Percentiles rank a stretch among this genome's conserved stretches.
Evolutionary conservation across 2,888 invertebrate species (phyloP).

Genomic region (Hylaea fasciaria): DNA sequence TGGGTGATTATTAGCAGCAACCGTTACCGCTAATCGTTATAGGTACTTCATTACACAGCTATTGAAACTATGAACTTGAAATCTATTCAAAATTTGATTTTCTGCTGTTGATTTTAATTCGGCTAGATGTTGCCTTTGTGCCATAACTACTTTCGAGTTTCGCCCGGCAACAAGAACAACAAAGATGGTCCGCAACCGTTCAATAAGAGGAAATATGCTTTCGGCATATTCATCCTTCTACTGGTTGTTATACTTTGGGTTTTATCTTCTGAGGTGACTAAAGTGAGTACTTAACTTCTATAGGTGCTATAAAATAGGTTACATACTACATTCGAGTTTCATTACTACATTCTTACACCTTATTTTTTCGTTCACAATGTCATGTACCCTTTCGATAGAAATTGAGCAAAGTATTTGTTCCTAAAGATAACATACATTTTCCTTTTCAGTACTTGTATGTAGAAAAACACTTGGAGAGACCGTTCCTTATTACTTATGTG

Average conservation of each 20-base stretch:
- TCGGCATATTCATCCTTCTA: constrained; percentile 94
- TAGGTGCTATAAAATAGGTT: background rate
- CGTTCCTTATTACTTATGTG: constrained; percentile 97
- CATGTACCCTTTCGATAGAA: too few species aligned
- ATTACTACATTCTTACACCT: too few species aligned
- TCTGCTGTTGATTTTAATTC: constrained; percentile 41
- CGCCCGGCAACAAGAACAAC: constrained; percentile 68
- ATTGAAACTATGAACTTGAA: constrained; percentile 44
- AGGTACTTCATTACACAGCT: too few species aligned
- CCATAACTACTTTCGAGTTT: constrained; percentile 79
- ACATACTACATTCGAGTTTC: background rate
- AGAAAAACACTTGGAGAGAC: constrained; percentile 94
- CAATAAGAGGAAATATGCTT: constrained; percentile 85
- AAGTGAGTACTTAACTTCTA: constrained; percentile 88
- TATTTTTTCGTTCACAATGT: too few species aligned
- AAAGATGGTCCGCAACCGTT: constrained; percentile 71
- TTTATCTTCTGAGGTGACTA: constrained; percentile 96
- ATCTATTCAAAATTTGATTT: constrained; percentile 42
- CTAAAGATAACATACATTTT: constrained; percentile 31
- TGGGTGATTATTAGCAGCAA: background rate
- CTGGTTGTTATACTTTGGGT: constrained; percentile 98
- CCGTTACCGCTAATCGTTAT: background rate
- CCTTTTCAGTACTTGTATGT: constrained; percentile 92
- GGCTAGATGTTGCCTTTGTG: constrained; percentile 81
- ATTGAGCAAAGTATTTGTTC: too few species aligned